Evolutionary conservation across 2,113 vertebrate species (phyloP), one percentile per base, ranked within the genome.

Genomic region (Paralichthys olivaceus): DNA sequence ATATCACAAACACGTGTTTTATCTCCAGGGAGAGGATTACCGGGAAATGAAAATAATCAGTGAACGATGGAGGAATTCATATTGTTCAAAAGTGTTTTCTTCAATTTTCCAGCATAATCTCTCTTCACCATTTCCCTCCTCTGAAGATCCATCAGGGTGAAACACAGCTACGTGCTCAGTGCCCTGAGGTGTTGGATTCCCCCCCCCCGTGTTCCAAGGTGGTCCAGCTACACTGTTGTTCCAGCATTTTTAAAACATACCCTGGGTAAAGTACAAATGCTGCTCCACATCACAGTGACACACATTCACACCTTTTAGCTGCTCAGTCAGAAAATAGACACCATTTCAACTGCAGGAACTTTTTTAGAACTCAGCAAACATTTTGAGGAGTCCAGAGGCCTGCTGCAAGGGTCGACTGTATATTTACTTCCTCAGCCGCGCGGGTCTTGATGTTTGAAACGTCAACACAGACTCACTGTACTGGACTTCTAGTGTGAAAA

Each of bases 111-210:
- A 70, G 43, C 7, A 75, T 70, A 19, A 59, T 69, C 26, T 29
- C 28, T 43, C 45, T 51, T 59, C 59, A 71, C 45, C 4, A 22
- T 45, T 69, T 47, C 4, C 4, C 67, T 51, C 62, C 64, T 64
- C 53, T 70, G 7, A 17, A 79, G 65, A 69, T 81, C 65, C 69
- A 85, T 86, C 65, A 56, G 62, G 85, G 3, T 29, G 12, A 65
- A 22, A 22, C 51, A 53, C 51, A 22, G 54, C 54, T 72, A 8
- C 75, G 67, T 15, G n/a, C 19, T 80, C 55, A 0, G 8, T 66
- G 74, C 81, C 87, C 69, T 5, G 0, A 70, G 87, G 69, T 69
- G 6, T 7, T 49, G 45, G 45, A 49, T 49, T 6, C 17, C 45
- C 17, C 15, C 17, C 4, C 15, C 7, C 49, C 5, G 49, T 62